Percentiles rank a stretch among this genome's conserved stretches.
These are phyloP conservation scores for Mustela nigripes DNA, from an alignment of 2,113 vertebrate species.

Conservation along the genomic window DNA sequence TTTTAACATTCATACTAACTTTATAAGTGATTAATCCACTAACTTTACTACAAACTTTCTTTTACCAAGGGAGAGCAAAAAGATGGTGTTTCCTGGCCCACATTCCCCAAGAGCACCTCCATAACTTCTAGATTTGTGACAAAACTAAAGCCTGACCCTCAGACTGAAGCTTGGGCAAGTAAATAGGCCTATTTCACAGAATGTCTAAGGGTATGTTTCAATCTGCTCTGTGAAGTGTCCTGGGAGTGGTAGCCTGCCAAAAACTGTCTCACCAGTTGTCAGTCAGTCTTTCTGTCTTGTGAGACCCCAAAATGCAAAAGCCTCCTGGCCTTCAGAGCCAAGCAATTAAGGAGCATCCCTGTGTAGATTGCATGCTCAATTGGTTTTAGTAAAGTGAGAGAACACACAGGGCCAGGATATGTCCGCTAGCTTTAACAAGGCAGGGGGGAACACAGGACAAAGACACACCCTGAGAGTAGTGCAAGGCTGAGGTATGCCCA, in stretches of 20 bases:
- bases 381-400: background rate
- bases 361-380: background rate
- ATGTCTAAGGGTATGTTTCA: background rate
- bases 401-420: background rate
- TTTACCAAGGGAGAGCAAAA: background rate
- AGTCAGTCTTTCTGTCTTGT: background rate
- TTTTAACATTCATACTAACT: background rate
- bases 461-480: too few relatives aligned
- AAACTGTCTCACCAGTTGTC: background rate
- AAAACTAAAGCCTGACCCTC: background rate
- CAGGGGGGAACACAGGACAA: background rate
- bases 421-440: background rate
- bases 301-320: background rate
- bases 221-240: background rate
- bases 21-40: background rate
- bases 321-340: background rate
- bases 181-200: background rate
- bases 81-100: background rate
- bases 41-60: background rate
- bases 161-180: background rate
- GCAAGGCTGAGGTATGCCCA: background rate
- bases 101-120: background rate
- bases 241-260: background rate
- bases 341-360: background rate
- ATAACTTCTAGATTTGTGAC: background rate